Percentiles rank a stretch among this genome's conserved stretches.
Evolutionary conservation across 2,113 vertebrate species (phyloP).

Genomic region (Microtus richardsoni): DNA sequence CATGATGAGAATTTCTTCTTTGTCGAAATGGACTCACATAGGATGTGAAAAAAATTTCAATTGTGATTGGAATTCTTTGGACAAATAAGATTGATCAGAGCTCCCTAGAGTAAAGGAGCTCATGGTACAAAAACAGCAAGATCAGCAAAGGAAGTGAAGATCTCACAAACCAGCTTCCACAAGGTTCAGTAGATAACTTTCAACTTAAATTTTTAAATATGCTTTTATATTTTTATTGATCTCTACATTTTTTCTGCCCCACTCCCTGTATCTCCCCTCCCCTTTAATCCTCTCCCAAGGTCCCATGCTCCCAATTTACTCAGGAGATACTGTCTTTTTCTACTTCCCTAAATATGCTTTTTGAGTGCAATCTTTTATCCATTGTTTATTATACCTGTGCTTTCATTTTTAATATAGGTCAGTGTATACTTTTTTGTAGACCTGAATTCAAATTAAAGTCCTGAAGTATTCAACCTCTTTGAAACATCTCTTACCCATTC

Average conservation of each 20-base stretch:
- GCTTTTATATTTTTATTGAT: background rate
- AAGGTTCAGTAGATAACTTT: background rate
- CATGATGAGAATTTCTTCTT: background rate
- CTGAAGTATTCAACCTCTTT: background rate
- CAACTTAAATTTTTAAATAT: conserved; percentile 24
- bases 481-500: background rate
- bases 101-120: background rate
- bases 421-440: background rate
- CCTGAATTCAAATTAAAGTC: conserved; percentile 32
- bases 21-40: background rate
- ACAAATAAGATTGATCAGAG: background rate
- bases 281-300: too few species aligned
- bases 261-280: too few species aligned
- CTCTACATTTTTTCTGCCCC: too few species aligned
- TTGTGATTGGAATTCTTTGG: background rate
- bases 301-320: too few species aligned
- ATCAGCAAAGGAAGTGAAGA: background rate
- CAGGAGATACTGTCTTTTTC: too few species aligned
- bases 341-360: background rate
- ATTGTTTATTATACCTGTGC: background rate
- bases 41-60: conserved; percentile 39
- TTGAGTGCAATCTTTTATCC: background rate
- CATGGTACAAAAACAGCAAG: background rate
- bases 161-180: background rate
- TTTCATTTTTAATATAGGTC: background rate